Conservation (phyloP, 2,888 invertebrate species). For the Bombylius discolor region DNA sequence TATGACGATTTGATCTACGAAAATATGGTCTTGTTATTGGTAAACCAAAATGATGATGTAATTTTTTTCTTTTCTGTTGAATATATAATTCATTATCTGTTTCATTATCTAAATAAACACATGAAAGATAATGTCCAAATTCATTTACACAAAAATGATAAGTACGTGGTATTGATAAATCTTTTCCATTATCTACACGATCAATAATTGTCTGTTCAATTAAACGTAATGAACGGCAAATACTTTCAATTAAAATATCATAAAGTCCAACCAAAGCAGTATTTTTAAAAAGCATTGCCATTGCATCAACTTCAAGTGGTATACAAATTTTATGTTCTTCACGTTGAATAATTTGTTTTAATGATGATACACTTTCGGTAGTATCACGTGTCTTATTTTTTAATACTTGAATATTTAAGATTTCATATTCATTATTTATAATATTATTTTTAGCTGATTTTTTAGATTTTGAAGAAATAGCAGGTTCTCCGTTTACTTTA, state of each 20-base stretch:
- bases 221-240: conserved; percentile 54
- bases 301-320: conserved; percentile 53
- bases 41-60: conserved; percentile 61
- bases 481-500: background rate
- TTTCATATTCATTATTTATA: conserved; percentile 26
- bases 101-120: conserved; percentile 52
- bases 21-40: conserved; percentile 59
- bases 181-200: conserved; percentile 1
- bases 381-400: conserved; percentile 28
- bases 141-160: conserved; percentile 61
- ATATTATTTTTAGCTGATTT: conserved; percentile 10
- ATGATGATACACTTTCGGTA: conserved; percentile 3
- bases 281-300: conserved; percentile 55
- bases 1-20: conserved; percentile 54
- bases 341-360: background rate
- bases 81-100: conserved; percentile 57
- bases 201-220: conserved; percentile 48
- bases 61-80: conserved; percentile 42
- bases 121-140: conserved; percentile 64
- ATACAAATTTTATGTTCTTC: conserved; percentile 30
- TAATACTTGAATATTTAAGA: conserved; percentile 29
- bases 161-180: conserved; percentile 32
- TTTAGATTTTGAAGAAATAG: background rate
- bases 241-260: conserved; percentile 59
- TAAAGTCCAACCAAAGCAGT: conserved; percentile 50